phyloP scores from a whole-genome alignment of 2,888 invertebrate genomes.

The Drosophila testacea region DNA sequence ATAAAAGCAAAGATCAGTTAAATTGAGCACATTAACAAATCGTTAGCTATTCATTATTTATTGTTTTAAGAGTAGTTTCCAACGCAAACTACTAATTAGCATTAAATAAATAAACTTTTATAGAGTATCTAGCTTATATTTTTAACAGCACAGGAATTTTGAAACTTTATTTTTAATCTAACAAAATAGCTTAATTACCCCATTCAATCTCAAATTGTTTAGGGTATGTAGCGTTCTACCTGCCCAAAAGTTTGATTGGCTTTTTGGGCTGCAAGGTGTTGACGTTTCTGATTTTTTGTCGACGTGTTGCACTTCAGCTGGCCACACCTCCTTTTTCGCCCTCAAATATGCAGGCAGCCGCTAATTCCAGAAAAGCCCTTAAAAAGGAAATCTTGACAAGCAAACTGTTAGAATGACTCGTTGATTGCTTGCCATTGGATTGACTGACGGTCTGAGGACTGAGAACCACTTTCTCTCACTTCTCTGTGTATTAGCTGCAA shows the following conservation, averaged over 20 bases:
- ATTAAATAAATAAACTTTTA: too few relatives aligned
- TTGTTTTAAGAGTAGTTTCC: too few relatives aligned
- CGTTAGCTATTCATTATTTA: too few relatives aligned
- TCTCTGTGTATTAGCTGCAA: conserved; percentile 48
- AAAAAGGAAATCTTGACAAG: conserved; percentile 77
- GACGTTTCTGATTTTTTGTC: conserved; percentile 50
- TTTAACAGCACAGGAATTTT: too few relatives aligned
- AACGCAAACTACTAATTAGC: too few relatives aligned
- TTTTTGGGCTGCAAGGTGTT: conserved; percentile 45
- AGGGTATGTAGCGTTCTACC: conserved; percentile 24
- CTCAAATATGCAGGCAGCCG: conserved; percentile 63
- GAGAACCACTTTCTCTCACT: not conserved
- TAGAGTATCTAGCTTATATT: too few relatives aligned
- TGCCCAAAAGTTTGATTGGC: not conserved
- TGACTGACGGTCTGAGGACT: conserved; percentile 49
- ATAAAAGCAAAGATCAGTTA: too few relatives aligned
- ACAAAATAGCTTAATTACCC: too few relatives aligned
- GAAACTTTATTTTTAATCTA: too few relatives aligned
- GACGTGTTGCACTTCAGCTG: conserved; percentile 20
- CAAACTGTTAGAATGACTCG: conserved; percentile 67
- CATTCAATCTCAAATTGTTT: not conserved
- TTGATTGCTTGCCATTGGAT: conserved; percentile 57
- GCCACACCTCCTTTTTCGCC: conserved; percentile 24
- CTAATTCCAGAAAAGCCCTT: conserved; percentile 62
- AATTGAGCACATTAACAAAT: too few relatives aligned